Evolutionary conservation across 2,113 vertebrate genomes (phyloP).

Genomic region (Coptodon rendalli): DNA sequence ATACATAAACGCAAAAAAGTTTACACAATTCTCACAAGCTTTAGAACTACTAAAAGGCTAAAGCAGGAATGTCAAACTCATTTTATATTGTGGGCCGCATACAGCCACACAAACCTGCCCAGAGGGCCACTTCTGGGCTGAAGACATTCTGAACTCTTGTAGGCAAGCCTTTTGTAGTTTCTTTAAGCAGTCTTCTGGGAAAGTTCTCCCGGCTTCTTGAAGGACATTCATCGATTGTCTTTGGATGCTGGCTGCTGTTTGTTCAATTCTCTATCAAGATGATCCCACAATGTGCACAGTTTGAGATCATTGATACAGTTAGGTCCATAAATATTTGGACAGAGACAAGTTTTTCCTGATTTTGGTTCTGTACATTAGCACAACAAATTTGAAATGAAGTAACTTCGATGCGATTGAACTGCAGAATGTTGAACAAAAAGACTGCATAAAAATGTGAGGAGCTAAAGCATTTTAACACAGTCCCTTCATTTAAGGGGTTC

Average conservation of each 20-base stretch:
- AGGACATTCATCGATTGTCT: neutral
- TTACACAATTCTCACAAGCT: fast-evolving
- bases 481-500: neutral
- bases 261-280: neutral
- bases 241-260: neutral
- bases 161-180: neutral
- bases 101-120: neutral
- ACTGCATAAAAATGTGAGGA: neutral
- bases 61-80: neutral
- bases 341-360: neutral
- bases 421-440: neutral
- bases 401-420: fast-evolving
- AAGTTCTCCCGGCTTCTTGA: neutral
- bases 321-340: neutral
- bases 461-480: neutral
- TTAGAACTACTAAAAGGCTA: neutral
- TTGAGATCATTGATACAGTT: neutral
- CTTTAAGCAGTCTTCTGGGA: neutral
- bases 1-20: fast-evolving
- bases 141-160: fast-evolving
- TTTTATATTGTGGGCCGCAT: neutral
- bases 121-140: neutral
- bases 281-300: neutral
- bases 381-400: neutral
- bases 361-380: neutral